These are phyloP conservation scores for Limonius californicus DNA, from an alignment of 1,140 invertebrate genomes.

Conservation along the genomic window DNA sequence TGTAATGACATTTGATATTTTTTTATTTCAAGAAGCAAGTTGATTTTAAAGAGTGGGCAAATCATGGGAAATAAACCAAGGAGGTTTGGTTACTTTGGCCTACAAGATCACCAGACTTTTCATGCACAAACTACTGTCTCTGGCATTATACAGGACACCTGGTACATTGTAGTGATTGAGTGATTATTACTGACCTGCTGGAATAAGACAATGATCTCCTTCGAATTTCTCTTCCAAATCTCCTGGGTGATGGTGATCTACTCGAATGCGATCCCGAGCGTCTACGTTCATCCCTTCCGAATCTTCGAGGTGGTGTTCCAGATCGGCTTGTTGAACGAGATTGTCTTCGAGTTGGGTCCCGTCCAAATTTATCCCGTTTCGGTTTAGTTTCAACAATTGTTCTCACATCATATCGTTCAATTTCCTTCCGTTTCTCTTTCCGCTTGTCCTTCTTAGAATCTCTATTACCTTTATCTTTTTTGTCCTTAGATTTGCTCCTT, in stretches of 20 bases:
- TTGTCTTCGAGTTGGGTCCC: constrained; percentile 53
- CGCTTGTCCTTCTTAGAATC: constrained; percentile 32
- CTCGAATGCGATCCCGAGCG: not conserved
- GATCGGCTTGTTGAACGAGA: constrained; percentile 41
- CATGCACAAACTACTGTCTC: no score
- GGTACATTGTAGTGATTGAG: no score
- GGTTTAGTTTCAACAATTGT: constrained; percentile 70
- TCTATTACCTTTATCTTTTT: constrained; percentile 41
- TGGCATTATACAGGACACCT: no score
- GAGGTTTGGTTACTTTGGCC: no score
- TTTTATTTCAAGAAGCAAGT: no score
- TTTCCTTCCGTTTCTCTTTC: constrained; percentile 69
- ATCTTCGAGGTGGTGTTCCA: constrained; percentile 33
- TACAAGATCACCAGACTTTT: no score
- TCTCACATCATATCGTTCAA: constrained; percentile 77
- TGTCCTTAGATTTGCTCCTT: constrained; percentile 36
- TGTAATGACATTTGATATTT: no score
- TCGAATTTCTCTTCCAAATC: not conserved
- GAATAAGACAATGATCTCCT: not conserved
- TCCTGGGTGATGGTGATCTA: not conserved
- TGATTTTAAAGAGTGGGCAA: no score
- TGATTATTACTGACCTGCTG: not conserved
- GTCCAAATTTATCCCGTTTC: constrained; percentile 70
- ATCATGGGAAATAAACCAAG: no score
- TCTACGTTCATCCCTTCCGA: not conserved